These are phyloP conservation scores for Cecropterus lyciades DNA, from an alignment of 1,140 invertebrate genomes.

Conservation along the genomic window DNA sequence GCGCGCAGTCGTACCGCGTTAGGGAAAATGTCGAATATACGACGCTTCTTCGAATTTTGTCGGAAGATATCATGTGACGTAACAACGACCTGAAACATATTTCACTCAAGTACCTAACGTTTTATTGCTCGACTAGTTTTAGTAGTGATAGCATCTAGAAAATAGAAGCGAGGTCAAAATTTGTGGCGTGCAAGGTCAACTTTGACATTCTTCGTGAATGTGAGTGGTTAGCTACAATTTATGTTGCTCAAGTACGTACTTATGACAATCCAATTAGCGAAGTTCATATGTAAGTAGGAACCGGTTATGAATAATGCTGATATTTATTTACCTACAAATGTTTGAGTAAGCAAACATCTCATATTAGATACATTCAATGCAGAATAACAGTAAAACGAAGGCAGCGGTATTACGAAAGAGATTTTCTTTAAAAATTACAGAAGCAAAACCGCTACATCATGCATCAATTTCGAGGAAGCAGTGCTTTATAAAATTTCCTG, in stretches of 20 bases:
- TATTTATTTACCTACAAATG: no score
- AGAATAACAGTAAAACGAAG: no score
- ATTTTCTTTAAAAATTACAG: conserved; percentile 4
- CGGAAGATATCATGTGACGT: conserved; percentile 40
- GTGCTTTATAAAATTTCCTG: conserved; percentile 31
- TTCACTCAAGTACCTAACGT: conserved; percentile 13
- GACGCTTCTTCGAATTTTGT: conserved; percentile 34
- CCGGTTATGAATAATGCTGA: no score
- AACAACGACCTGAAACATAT: conserved; percentile 33
- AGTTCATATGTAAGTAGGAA: no score
- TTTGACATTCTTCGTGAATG: conserved; percentile 13
- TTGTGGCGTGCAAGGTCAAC: conserved; percentile 20
- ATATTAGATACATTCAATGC: no score
- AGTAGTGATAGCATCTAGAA: conserved; percentile 20
- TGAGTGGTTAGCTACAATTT: conserved; percentile 13
- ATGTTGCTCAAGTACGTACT: conserved; percentile 16
- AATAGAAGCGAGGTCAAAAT: conserved; percentile 29
- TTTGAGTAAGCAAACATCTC: no score
- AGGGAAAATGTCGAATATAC: conserved; percentile 41
- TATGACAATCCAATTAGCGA: conserved; percentile 15
- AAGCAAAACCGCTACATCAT: conserved; percentile 24
- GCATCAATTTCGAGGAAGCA: conserved; percentile 33
- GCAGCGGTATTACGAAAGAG: not conserved
- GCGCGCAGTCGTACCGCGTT: conserved; percentile 37
- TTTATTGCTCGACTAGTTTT: conserved; percentile 18